A percentile compares a stretch with the other conserved stretches of the same genome.
Conservation (phyloP, 1,140 invertebrate species). For the Heliconius eleuchia region DNA sequence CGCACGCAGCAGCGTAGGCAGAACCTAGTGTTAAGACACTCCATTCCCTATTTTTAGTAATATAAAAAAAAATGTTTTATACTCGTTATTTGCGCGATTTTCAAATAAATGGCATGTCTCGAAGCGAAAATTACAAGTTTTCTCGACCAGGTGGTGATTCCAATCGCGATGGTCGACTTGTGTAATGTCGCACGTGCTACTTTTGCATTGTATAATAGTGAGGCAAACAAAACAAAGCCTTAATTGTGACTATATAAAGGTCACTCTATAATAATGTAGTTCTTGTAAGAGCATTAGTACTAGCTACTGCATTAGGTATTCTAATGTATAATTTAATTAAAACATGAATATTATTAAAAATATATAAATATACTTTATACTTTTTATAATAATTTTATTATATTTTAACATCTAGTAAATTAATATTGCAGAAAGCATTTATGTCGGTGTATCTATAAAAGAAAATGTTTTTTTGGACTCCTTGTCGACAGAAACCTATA, state of each 20-base stretch:
- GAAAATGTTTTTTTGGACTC: no score
- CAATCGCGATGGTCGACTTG: slow-evolving; percentile 42
- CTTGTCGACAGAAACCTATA: no score
- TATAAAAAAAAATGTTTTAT: slow-evolving; percentile 14
- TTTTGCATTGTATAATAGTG: slow-evolving; percentile 34
- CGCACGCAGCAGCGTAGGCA: no score
- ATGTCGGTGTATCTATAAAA: no score
- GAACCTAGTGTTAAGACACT: no score
- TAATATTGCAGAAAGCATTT: no score
- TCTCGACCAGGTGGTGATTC: slow-evolving; percentile 45
- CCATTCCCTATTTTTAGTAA: no score
- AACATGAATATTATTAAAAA: not conserved
- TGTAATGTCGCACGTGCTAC: slow-evolving; percentile 48
- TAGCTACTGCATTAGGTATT: not conserved
- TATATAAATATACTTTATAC: not conserved
- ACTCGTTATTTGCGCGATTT: slow-evolving; percentile 16
- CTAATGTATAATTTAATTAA: not conserved
- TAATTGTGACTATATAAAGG: slow-evolving; percentile 12
- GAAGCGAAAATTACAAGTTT: slow-evolving; percentile 40
- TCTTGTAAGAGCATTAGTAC: not conserved
- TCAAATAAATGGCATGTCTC: slow-evolving; percentile 35
- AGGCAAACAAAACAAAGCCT: not conserved
- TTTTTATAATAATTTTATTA: no score
- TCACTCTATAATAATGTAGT: not conserved
- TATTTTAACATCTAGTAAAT: no score